Evolutionary conservation across 2,797 vertebrate species (phyloP).

Genomic region (Yasuhikotakia modesta): DNA sequence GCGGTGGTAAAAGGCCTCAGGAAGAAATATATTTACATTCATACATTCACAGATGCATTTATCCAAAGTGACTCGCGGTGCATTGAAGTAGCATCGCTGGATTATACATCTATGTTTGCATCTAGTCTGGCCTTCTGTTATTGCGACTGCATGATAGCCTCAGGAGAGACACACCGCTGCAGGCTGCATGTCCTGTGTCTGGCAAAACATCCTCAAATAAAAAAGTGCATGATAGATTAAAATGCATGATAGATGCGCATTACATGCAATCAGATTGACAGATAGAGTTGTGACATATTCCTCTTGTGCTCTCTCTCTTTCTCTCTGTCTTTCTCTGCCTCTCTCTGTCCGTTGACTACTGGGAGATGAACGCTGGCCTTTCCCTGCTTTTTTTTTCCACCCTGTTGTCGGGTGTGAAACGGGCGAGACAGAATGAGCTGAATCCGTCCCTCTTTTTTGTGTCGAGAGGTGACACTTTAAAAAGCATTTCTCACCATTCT

Average conservation of each 20-base stretch:
- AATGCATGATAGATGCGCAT: no score
- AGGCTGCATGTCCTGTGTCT: conserved; percentile 35
- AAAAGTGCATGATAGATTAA: no score
- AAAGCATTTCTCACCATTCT: conserved; percentile 24
- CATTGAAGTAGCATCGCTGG: not conserved
- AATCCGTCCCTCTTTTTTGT: conserved; percentile 39
- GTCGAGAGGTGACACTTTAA: conserved; percentile 27
- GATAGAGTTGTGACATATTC: conserved; percentile 22
- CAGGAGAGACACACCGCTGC: conserved; percentile 33
- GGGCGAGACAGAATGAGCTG: conserved; percentile 4
- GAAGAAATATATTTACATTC: no score
- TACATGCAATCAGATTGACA: conserved; percentile 44
- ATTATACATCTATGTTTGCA: not conserved
- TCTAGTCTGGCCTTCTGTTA: not conserved
- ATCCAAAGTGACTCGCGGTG: no score
- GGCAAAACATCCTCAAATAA: conserved; percentile 48
- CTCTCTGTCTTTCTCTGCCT: conserved; percentile 4
- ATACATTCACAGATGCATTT: no score
- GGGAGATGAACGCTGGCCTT: conserved; percentile 42
- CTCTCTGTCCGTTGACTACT: conserved; percentile 27
- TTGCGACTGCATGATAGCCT: conserved; percentile 26
- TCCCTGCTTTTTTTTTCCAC: conserved; percentile 28
- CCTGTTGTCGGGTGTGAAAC: conserved; percentile 14
- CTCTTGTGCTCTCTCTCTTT: not conserved
- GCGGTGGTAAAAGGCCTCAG: not conserved